Percentiles rank a stretch among this genome's conserved stretches.
Conservation (phyloP, 2,888 invertebrate species). For the Phorcus lineatus region DNA sequence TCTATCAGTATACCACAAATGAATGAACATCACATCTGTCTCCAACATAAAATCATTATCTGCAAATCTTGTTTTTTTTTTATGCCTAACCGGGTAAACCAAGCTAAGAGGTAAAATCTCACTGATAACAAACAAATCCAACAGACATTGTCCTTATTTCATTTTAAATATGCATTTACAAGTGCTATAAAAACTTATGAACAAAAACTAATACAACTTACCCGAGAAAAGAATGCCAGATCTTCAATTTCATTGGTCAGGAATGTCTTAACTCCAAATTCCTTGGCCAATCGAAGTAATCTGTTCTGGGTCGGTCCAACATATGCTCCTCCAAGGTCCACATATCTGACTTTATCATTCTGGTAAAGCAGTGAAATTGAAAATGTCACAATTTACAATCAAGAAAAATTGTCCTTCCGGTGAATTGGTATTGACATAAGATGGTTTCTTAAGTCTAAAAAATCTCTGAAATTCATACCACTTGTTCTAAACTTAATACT, state of each 20-base stretch:
- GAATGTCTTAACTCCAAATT: constrained; percentile 71
- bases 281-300: constrained; percentile 70
- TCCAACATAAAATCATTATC: too few species aligned
- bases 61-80: too few species aligned
- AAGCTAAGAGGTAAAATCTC: background rate
- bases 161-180: background rate
- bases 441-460: too few species aligned
- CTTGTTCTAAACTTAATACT: too few species aligned
- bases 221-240: constrained; percentile 41
- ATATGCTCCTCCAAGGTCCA: constrained; percentile 76
- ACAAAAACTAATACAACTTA: background rate
- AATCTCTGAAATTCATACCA: too few species aligned
- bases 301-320: constrained; percentile 75
- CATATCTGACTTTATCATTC: constrained; percentile 62
- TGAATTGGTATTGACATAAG: too few species aligned
- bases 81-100: too few species aligned
- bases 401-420: too few species aligned
- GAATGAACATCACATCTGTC: too few species aligned
- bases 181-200: background rate
- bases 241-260: constrained; percentile 50
- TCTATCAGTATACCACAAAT: too few species aligned
- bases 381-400: background rate
- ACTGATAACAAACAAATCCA: background rate
- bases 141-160: background rate
- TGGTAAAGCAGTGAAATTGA: constrained; percentile 38